phyloP scores from a whole-genome alignment of 2,888 invertebrate species.

The Geophilus truncorum region DNA sequence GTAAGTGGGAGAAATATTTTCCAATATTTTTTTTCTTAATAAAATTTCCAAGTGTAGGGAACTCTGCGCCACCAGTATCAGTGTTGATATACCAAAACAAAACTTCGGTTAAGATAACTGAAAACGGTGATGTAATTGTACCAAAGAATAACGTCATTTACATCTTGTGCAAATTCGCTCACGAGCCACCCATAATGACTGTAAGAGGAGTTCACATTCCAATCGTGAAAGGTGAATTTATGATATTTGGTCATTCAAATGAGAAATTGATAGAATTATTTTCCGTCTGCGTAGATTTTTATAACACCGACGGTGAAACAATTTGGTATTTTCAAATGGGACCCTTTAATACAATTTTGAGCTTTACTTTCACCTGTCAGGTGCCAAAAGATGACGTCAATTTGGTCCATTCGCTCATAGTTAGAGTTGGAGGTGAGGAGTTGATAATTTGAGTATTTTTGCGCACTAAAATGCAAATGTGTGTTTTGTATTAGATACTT shows the following conservation, averaged over 20 bases:
- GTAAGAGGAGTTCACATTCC: background rate
- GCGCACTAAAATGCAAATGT: background rate
- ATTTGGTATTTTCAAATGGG: background rate
- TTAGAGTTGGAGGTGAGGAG: background rate
- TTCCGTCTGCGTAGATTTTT: background rate
- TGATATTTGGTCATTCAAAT: too few species aligned
- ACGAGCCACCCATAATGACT: background rate
- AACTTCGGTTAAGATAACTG: background rate
- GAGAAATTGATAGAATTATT: too few species aligned
- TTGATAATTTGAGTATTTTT: background rate
- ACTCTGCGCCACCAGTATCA: background rate
- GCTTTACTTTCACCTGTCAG: background rate
- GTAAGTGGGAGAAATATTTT: background rate
- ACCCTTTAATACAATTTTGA: background rate
- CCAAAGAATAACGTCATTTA: background rate
- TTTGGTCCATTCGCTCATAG: background rate
- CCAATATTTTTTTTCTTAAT: background rate
- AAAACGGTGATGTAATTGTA: background rate
- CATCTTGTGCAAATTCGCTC: background rate
- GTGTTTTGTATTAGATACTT: background rate
- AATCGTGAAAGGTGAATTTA: background rate
- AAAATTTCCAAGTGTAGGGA: background rate
- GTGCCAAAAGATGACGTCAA: background rate
- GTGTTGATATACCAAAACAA: background rate
- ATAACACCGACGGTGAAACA: background rate